phyloP scores from a whole-genome alignment of 2,113 vertebrate species.

The Sisor rabdophorus region DNA sequence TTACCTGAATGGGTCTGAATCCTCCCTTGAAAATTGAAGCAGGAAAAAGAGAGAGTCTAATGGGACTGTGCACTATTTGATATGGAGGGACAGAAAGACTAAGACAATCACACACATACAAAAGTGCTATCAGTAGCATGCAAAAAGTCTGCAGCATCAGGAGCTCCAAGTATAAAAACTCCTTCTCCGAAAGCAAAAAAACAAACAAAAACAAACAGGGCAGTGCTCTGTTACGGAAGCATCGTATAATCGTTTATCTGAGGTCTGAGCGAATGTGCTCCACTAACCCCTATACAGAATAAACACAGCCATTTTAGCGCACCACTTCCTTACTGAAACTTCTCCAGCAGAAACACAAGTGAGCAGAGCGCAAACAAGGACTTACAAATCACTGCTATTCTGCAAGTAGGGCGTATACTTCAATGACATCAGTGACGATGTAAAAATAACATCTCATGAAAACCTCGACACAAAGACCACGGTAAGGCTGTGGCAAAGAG shows the following conservation, averaged over 20 bases:
- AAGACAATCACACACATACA: conserved; percentile 44
- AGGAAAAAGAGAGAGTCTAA: conserved; percentile 95
- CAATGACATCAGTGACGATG: neutral
- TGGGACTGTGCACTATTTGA: conserved; percentile 78
- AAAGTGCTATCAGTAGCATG: conserved; percentile 24
- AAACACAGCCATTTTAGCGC: neutral
- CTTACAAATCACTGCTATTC: neutral
- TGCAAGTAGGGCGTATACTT: neutral
- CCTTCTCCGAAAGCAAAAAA: neutral
- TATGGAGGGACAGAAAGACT: conserved; percentile 54
- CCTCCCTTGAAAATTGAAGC: conserved; percentile 97
- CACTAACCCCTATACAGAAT: conserved; percentile 24
- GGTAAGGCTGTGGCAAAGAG: neutral
- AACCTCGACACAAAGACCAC: neutral
- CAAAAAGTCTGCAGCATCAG: conserved; percentile 22
- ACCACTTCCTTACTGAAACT: conserved; percentile 8
- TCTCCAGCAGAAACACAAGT: neutral
- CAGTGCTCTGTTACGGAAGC: conserved; percentile 15
- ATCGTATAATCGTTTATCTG: conserved; percentile 6
- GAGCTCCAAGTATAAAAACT: conserved; percentile 17
- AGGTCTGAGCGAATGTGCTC: conserved; percentile 19
- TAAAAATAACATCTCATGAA: neutral
- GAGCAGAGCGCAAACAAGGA: neutral
- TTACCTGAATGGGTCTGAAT: conserved; percentile 94
- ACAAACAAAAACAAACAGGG: neutral